These are phyloP conservation scores for Lasioglossum oenotherae DNA, from an alignment of 2,888 invertebrate genomes.

Conservation along the genomic window DNA sequence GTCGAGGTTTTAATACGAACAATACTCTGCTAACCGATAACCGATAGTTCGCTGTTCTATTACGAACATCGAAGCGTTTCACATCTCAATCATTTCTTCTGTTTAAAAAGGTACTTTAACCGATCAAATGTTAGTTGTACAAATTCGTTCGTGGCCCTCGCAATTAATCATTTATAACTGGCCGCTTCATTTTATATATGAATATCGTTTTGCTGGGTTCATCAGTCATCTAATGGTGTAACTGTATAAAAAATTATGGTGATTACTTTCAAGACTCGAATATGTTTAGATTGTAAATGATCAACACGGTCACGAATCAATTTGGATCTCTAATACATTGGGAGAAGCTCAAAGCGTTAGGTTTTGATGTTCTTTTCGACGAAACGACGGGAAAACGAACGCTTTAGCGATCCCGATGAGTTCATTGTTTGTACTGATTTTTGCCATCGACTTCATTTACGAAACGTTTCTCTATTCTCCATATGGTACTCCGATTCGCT, in stretches of 20 bases:
- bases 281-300: neutral
- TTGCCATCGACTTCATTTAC: conserved; percentile 3
- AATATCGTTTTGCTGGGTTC: neutral
- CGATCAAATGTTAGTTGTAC: neutral
- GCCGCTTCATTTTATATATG: neutral
- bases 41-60: conserved; percentile 8
- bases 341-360: conserved; percentile 1
- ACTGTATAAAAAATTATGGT: neutral
- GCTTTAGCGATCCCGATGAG: neutral
- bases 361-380: neutral
- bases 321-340: neutral
- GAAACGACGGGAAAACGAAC: conserved; percentile 20
- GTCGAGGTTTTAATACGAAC: neutral
- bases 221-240: neutral
- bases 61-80: neutral
- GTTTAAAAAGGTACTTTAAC: neutral
- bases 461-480: conserved; percentile 2
- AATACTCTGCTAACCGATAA: neutral
- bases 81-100: conserved; percentile 5
- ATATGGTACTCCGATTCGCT: conserved; percentile 1
- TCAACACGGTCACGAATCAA: neutral
- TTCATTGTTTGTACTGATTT: neutral
- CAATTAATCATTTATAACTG: neutral
- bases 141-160: neutral
- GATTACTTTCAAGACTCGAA: neutral